A percentile compares a stretch with the other conserved stretches of the same genome.
phyloP scores from a whole-genome alignment of 2,888 invertebrate genomes.

The Stictocephala bisonia region DNA sequence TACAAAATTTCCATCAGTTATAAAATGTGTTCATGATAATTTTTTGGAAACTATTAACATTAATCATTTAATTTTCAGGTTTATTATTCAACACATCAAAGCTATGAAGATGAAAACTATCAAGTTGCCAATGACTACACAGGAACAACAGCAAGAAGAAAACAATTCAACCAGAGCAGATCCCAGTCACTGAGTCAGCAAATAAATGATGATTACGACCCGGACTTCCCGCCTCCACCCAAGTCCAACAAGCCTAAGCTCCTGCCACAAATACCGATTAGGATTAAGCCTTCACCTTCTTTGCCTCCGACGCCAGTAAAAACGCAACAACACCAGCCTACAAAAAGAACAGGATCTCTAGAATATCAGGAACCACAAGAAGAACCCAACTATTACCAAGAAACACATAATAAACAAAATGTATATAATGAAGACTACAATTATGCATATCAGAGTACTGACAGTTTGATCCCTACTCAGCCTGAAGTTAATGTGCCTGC shows the following conservation, averaged over 20 bases:
- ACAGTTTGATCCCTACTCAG: conserved; percentile 67
- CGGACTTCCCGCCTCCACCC: conserved; percentile 53
- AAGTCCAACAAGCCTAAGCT: conserved; percentile 61
- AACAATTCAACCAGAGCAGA: conserved; percentile 59
- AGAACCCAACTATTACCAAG: conserved; percentile 51
- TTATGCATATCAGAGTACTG: conserved; percentile 76
- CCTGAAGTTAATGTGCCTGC: conserved; percentile 58
- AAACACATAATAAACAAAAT: conserved; percentile 37
- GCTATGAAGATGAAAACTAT: conserved; percentile 63
- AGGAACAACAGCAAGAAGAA: conserved; percentile 52
- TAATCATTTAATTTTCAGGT: conserved; percentile 51
- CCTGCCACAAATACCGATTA: conserved; percentile 65
- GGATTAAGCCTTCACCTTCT: conserved; percentile 64
- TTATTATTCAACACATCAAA: conserved; percentile 60
- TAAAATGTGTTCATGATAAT: background rate
- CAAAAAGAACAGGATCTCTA: conserved; percentile 52
- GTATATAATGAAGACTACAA: conserved; percentile 76
- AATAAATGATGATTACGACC: conserved; percentile 59
- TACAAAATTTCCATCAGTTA: too few relatives aligned
- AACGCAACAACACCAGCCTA: conserved; percentile 50
- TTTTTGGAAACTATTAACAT: background rate
- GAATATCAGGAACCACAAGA: conserved; percentile 62
- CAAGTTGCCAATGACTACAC: conserved; percentile 52
- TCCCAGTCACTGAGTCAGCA: conserved; percentile 61
- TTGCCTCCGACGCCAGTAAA: conserved; percentile 68